phyloP scores from a whole-genome alignment of 2,888 invertebrate genomes.

The Thumatha senex region DNA sequence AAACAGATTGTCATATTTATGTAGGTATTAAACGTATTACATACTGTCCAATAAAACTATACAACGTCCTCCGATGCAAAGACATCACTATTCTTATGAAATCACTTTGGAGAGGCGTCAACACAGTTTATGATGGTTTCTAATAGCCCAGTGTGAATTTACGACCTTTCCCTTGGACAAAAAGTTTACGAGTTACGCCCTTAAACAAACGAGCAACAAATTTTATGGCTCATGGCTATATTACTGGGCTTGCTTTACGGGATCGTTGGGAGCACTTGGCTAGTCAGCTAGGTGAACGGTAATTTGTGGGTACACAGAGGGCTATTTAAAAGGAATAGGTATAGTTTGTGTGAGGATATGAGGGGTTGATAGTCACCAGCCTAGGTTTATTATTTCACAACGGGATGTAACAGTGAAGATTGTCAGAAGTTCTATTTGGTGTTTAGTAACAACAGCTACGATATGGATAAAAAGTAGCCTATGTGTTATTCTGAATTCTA shows the following conservation, averaged over 20 bases:
- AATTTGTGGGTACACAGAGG: conserved; percentile 8
- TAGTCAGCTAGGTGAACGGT: conserved; percentile 2
- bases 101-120: conserved; percentile 33
- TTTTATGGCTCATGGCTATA: conserved; percentile 34
- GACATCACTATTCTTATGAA: conserved; percentile 23
- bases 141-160: conserved; percentile 30
- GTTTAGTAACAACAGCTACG: too few species aligned
- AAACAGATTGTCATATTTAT: too few species aligned
- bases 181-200: conserved; percentile 33
- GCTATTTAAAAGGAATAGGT: neutral
- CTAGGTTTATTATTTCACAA: too few species aligned
- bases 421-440: too few species aligned
- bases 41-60: conserved; percentile 7
- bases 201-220: conserved; percentile 39
- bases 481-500: too few species aligned
- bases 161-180: conserved; percentile 31
- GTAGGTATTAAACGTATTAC: too few species aligned
- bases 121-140: conserved; percentile 34
- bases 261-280: conserved; percentile 9
- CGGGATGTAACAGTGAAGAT: too few species aligned
- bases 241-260: conserved; percentile 8
- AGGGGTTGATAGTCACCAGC: neutral
- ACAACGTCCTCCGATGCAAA: conserved; percentile 9
- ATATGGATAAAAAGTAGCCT: too few species aligned
- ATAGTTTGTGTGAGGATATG: conserved; percentile 1